These are phyloP conservation scores for Lasioglossum calceatum DNA, from an alignment of 2,888 invertebrate species.

Conservation along the genomic window DNA sequence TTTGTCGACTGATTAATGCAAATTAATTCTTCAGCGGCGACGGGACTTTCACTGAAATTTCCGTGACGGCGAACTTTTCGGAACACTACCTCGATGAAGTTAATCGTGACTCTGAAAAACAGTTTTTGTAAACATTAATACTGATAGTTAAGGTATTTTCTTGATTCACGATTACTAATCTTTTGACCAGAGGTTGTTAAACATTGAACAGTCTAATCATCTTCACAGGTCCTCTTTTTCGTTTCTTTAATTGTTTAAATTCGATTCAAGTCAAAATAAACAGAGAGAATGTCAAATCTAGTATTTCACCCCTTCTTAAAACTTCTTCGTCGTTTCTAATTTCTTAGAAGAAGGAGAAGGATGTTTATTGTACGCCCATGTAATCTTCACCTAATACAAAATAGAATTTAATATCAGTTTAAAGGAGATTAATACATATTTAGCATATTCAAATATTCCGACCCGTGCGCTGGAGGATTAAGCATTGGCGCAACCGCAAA, in stretches of 20 bases:
- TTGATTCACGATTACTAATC: neutral
- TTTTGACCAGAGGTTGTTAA: too few species aligned
- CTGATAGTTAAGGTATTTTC: neutral
- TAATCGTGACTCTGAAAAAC: neutral
- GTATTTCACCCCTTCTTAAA: too few species aligned
- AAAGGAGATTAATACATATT: neutral
- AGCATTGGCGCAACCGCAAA: too few species aligned
- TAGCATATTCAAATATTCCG: too few species aligned
- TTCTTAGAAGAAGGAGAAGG: neutral
- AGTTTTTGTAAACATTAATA: neutral
- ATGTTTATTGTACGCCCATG: too few species aligned
- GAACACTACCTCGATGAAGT: neutral
- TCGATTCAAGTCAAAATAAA: too few species aligned
- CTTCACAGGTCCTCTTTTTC: too few species aligned
- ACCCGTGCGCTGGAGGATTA: too few species aligned
- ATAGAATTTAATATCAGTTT: neutral
- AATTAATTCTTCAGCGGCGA: conserved; percentile 11
- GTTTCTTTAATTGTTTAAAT: too few species aligned
- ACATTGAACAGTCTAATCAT: too few species aligned
- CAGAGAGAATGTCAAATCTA: too few species aligned
- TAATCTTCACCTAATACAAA: too few species aligned
- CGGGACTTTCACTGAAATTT: neutral
- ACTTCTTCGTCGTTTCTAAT: neutral
- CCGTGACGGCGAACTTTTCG: neutral
- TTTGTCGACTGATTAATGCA: neutral